Base-by-base conservation (phyloP, 2,113 vertebrate genomes). In the Laticauda laticaudata region DNA sequence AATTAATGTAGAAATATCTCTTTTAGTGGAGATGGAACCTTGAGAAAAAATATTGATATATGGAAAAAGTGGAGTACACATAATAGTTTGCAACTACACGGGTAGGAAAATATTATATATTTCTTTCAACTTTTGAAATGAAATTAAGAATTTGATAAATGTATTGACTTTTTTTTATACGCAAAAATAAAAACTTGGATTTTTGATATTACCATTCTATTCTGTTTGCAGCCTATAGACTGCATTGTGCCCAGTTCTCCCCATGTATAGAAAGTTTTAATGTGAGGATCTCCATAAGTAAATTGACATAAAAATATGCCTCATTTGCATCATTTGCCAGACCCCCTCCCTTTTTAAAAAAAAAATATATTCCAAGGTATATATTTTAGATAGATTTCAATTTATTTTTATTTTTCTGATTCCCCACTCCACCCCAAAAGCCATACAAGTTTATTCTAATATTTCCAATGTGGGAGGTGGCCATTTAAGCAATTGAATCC, bases 41-140 rank as follows among this genome's bases (percentile, higher is more conserved):
- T 99, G 98, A 98, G 99, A 94, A 99, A 99, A 93, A 99, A 99
- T 96, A 99, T 99, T 3, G 99, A 99, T 2, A 99, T 99, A 3
- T 99, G 99, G 99, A 99, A 98, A 96, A 99, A 99, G 88, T 99
- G 99, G 99, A 99, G 98, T 2, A 99, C 99, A 3, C 98, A 98
- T 75, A 99, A 99, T 96, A 99, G 99, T 96, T 97, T 99, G 94
- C 99, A 99, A 92, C 98, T 99, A 20, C 99, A 99, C n/a, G 99
- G 99, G 99, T 99, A 95, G 98, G 98, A 93, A 87, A 90, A 2
- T 24, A 48, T 2, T 6, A 10, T 45, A 93, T 3, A 87, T 87
- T 10, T 92, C 3, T 94, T 89, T 64, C 14, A 89, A 88, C 10
- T 8, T 85, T 45, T 91, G 10, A 85, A 54, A 90, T 23, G 45